phyloP scores from a whole-genome alignment of 2,113 vertebrate genomes.

The Mesitornis unicolor region DNA sequence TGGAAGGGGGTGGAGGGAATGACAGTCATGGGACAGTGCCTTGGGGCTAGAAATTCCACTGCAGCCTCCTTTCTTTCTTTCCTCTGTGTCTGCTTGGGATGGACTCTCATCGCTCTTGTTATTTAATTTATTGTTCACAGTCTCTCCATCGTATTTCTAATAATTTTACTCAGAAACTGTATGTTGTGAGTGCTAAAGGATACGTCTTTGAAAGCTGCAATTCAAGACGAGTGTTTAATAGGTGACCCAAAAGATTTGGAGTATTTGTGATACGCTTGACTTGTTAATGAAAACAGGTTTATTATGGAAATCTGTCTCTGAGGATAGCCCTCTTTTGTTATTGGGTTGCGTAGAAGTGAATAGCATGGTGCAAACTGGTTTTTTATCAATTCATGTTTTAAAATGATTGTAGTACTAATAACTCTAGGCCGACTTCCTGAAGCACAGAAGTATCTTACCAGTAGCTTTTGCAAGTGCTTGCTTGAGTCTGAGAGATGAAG shows the following conservation, averaged over 20 bases:
- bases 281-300: neutral
- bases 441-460: neutral
- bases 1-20: neutral
- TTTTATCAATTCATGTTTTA: neutral
- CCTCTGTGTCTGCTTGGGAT: neutral
- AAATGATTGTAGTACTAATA: neutral
- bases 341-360: neutral
- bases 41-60: neutral
- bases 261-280: neutral
- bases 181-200: neutral
- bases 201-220: neutral
- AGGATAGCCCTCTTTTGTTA: neutral
- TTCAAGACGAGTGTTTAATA: neutral
- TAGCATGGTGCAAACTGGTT: neutral
- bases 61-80: neutral
- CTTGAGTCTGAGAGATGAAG: neutral
- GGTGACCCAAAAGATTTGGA: neutral
- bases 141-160: neutral
- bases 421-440: neutral
- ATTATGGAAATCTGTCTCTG: neutral
- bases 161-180: neutral
- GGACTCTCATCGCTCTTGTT: neutral
- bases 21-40: neutral
- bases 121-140: neutral
- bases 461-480: neutral